Evolutionary conservation across 2,113 vertebrate genomes (phyloP).

Genomic region (Serinus canaria): DNA sequence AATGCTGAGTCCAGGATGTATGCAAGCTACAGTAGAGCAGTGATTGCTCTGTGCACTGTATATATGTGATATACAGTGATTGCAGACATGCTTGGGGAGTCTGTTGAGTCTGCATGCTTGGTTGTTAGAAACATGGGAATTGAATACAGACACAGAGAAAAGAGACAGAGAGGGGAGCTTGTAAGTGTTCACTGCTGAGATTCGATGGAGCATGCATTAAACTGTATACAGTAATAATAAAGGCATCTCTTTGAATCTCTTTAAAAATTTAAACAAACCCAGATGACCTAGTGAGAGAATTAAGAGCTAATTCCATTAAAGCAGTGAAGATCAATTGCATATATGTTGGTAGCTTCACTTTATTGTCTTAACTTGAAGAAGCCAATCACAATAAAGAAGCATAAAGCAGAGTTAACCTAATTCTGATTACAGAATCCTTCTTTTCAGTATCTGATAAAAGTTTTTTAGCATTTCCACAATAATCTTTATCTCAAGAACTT

Average conservation of each 20-base stretch:
- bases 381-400: neutral
- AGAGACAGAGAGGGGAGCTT: neutral
- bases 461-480: neutral
- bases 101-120: neutral
- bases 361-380: slow-evolving; percentile 34
- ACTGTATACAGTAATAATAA: slow-evolving; percentile 56
- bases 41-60: neutral
- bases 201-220: slow-evolving; percentile 33
- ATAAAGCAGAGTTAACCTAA: slow-evolving; percentile 20
- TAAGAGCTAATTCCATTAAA: slow-evolving; percentile 65
- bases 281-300: slow-evolving; percentile 47
- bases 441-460: neutral
- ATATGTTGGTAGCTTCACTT: slow-evolving; percentile 24
- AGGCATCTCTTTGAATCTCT: slow-evolving; percentile 52
- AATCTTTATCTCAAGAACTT: neutral
- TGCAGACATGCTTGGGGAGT: neutral
- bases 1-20: neutral
- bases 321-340: slow-evolving; percentile 48
- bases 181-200: slow-evolving; percentile 31
- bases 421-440: neutral
- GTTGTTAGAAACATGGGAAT: slow-evolving; percentile 27
- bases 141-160: slow-evolving; percentile 25
- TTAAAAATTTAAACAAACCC: slow-evolving; percentile 63
- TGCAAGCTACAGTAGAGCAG: neutral
- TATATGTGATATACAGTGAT: neutral